Conservation (phyloP, 2,113 vertebrate species). For the Myotis davidii region DNA sequence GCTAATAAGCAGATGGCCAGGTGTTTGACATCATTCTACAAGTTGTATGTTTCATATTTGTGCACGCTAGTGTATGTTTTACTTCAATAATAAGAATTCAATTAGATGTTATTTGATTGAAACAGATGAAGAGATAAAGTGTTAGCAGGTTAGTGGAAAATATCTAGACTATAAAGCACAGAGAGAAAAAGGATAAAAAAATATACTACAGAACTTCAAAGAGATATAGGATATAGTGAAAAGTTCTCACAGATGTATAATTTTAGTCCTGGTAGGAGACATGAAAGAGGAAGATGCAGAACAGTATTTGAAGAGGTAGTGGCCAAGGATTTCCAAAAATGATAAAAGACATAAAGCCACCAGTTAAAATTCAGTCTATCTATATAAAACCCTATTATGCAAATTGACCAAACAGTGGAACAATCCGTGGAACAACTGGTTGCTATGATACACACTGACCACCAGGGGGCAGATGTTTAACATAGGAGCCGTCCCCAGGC, state of each 20-base stretch:
- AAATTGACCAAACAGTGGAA: too few relatives aligned
- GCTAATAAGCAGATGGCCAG: neutral
- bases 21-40: neutral
- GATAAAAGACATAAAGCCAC: neutral
- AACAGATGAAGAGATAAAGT: neutral
- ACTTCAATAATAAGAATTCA: neutral
- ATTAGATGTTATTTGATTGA: constrained; percentile 32
- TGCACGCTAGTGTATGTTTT: neutral
- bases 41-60: neutral
- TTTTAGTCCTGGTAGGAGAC: neutral
- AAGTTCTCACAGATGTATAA: neutral
- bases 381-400: too few relatives aligned
- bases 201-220: neutral
- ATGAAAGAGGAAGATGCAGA: neutral
- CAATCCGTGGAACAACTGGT: too few relatives aligned
- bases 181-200: neutral
- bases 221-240: neutral
- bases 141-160: neutral
- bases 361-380: neutral
- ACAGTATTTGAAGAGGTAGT: neutral
- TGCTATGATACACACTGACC: too few relatives aligned
- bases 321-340: neutral
- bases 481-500: too few relatives aligned
- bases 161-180: neutral
- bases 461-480: too few relatives aligned